These are phyloP conservation scores for Apotomis turbidana DNA, from an alignment of 2,888 invertebrate species.

Conservation along the genomic window DNA sequence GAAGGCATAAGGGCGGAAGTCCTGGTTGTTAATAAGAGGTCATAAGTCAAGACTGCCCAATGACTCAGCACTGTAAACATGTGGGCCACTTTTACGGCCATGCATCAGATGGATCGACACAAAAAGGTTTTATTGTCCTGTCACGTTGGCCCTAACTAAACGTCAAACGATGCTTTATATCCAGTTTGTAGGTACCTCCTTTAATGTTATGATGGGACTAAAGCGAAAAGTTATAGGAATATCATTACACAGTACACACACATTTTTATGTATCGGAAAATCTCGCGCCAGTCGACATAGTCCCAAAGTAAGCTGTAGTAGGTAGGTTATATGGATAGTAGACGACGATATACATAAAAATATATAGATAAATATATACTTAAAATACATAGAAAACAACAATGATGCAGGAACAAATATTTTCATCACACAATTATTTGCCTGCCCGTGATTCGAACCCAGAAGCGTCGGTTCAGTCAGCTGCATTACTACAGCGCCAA, in stretches of 20 bases:
- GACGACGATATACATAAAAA: too few relatives aligned
- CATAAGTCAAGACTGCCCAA: slow-evolving; percentile 51
- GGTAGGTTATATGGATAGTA: too few relatives aligned
- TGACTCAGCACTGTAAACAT: slow-evolving; percentile 74
- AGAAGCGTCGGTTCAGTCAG: too few relatives aligned
- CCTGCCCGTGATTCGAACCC: too few relatives aligned
- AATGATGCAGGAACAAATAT: too few relatives aligned
- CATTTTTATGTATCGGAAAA: too few relatives aligned
- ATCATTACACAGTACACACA: neutral
- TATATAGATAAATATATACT: too few relatives aligned
- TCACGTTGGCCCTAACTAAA: slow-evolving; percentile 42
- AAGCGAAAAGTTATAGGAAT: slow-evolving; percentile 13
- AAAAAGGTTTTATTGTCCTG: slow-evolving; percentile 57
- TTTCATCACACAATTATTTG: too few relatives aligned
- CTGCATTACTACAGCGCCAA: too few relatives aligned
- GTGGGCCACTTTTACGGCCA: slow-evolving; percentile 58
- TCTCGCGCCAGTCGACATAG: too few relatives aligned
- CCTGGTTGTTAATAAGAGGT: slow-evolving; percentile 43
- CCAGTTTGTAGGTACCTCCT: slow-evolving; percentile 28
- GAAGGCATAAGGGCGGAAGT: slow-evolving; percentile 44
- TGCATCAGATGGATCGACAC: slow-evolving; percentile 55
- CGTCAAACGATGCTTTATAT: slow-evolving; percentile 43
- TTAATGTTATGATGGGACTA: slow-evolving; percentile 16
- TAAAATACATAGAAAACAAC: too few relatives aligned
- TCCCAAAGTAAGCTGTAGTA: too few relatives aligned